Conservation (phyloP, 1,140 invertebrate species). For the Tetramorium simillimum region DNA sequence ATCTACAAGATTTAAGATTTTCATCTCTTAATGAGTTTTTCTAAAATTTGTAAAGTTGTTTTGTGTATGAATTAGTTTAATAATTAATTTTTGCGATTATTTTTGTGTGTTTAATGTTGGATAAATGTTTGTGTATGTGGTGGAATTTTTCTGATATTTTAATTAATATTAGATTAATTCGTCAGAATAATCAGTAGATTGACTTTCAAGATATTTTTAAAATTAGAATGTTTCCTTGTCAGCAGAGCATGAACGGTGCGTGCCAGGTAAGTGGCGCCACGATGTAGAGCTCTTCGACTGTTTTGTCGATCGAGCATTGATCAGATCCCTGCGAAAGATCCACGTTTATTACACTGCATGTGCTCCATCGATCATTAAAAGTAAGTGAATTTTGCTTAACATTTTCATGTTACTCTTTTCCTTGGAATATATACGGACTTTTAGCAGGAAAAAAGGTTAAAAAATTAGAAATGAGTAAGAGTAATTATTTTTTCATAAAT, state of each 20-base stretch:
- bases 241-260: not conserved
- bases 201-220: not conserved
- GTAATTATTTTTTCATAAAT: not conserved
- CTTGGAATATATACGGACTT: not conserved
- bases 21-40: not conserved
- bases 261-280: constrained; percentile 53
- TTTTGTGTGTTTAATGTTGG: not conserved
- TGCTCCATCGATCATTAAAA: not conserved
- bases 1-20: not conserved
- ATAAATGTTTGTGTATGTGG: not conserved
- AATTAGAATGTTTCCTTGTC: not conserved
- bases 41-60: not conserved
- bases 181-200: not conserved
- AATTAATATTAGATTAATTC: not conserved
- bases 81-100: not conserved
- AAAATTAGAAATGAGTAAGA: no score
- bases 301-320: constrained; percentile 45
- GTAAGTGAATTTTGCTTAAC: not conserved
- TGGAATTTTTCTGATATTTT: not conserved
- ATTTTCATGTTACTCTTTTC: not conserved
- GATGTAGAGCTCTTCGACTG: not conserved
- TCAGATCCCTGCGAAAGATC: not conserved
- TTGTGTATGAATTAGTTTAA: not conserved
- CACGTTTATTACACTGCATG: not conserved
- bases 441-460: not conserved